Conservation (phyloP, 2,797 vertebrate genomes). For the Monodelphis domestica region DNA sequence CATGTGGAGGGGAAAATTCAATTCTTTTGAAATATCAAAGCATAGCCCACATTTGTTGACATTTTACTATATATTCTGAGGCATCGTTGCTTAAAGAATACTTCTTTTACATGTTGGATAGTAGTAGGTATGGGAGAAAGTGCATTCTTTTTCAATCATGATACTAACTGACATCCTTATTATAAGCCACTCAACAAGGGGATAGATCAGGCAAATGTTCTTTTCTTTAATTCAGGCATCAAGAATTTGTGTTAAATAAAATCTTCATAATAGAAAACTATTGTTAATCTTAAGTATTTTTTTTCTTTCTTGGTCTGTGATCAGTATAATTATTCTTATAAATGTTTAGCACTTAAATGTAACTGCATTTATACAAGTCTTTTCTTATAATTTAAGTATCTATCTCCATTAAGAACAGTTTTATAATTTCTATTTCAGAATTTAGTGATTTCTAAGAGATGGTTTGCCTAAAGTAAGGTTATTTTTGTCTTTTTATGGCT, state of each 20-base stretch:
- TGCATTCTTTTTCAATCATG: slow-evolving; percentile 4
- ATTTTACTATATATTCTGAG: neutral
- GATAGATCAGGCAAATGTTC: neutral
- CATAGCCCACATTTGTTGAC: neutral
- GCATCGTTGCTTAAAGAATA: neutral
- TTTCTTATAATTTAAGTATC: neutral
- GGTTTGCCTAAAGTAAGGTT: neutral
- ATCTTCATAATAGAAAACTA: neutral
- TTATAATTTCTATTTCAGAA: neutral
- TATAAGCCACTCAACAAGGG: neutral
- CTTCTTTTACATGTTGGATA: slow-evolving; percentile 1
- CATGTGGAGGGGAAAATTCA: neutral
- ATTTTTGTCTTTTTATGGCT: neutral
- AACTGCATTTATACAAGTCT: neutral
- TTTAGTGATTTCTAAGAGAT: neutral
- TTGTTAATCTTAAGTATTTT: neutral
- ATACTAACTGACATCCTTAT: neutral
- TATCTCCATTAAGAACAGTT: neutral
- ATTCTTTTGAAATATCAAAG: neutral
- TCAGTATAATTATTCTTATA: neutral
- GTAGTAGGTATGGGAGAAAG: neutral
- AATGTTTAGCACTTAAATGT: neutral
- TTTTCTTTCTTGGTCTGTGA: slow-evolving; percentile 6
- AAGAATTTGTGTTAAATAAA: slow-evolving; percentile 26
- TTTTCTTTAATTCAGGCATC: neutral